phyloP scores from a whole-genome alignment of 2,113 vertebrate species.

The Tinamus guttatus region DNA sequence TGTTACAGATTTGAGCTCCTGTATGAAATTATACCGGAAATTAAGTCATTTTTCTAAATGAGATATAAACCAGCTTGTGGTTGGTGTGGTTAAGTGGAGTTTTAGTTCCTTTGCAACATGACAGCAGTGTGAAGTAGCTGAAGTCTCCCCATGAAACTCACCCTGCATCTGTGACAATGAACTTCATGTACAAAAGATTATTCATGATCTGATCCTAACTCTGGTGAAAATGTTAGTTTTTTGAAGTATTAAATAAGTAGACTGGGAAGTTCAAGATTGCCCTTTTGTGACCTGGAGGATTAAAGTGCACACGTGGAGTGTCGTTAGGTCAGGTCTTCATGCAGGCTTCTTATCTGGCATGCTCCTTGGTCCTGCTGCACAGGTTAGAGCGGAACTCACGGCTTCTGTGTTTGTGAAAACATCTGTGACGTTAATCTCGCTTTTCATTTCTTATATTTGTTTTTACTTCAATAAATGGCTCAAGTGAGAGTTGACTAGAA shows the following conservation, averaged over 20 bases:
- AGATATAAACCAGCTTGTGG: slow-evolving; percentile 56
- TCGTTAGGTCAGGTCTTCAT: not conserved
- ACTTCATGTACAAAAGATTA: not conserved
- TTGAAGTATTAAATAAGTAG: not conserved
- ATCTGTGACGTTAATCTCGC: not conserved
- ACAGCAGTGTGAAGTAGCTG: slow-evolving; percentile 22
- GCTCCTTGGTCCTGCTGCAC: not conserved
- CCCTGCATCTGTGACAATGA: not conserved
- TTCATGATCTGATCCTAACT: slow-evolving; percentile 11
- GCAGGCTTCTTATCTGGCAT: not conserved
- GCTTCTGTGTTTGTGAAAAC: not conserved
- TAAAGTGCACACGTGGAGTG: not conserved
- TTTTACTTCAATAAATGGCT: not conserved
- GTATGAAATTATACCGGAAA: slow-evolving; percentile 47
- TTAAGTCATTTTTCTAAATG: slow-evolving; percentile 52
- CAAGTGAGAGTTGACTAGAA: not conserved
- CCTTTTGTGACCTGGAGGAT: not conserved
- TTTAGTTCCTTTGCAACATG: slow-evolving; percentile 20
- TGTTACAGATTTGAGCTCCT: slow-evolving; percentile 46
- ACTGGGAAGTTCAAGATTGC: not conserved
- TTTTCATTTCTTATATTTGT: not conserved
- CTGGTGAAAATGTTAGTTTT: not conserved
- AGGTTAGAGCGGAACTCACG: not conserved
- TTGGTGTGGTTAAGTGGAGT: slow-evolving; percentile 41
- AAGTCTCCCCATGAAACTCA: not conserved